A percentile compares a stretch with the other conserved stretches of the same genome.
Conservation (phyloP, 2,113 vertebrate genomes). For the Tragelaphus scriptus region DNA sequence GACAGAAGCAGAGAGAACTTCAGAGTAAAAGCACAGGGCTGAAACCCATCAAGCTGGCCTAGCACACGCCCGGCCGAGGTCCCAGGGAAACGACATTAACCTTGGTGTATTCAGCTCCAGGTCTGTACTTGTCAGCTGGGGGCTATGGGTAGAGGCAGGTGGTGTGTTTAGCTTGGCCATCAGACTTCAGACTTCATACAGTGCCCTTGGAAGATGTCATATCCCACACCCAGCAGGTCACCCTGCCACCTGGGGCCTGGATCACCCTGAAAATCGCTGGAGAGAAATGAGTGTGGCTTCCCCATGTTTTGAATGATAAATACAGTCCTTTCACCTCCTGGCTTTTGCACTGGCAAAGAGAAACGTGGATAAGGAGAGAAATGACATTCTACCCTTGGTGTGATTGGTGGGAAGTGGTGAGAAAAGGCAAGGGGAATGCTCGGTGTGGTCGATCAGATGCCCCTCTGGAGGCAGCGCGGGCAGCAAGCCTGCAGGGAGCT, state of each 20-base stretch:
- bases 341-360: background rate
- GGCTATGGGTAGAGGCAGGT: background rate
- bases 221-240: background rate
- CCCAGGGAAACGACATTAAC: background rate
- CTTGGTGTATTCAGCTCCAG: background rate
- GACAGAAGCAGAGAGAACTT: background rate
- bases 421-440: background rate
- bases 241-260: background rate
- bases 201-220: background rate
- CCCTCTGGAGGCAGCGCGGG: background rate
- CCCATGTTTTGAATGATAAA: background rate
- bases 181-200: background rate
- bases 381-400: background rate
- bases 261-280: background rate
- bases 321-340: background rate
- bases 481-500: background rate
- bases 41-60: background rate
- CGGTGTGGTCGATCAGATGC: fast-evolving
- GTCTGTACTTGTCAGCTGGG: background rate
- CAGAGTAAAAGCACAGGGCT: background rate
- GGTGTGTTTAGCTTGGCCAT: background rate
- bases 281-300: background rate
- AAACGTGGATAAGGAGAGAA: background rate
- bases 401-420: background rate
- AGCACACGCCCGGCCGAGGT: too few species aligned